Percentiles rank a stretch among this genome's conserved stretches.
Evolutionary conservation across 2,113 vertebrate genomes (phyloP).

Genomic region (Numida meleagris): DNA sequence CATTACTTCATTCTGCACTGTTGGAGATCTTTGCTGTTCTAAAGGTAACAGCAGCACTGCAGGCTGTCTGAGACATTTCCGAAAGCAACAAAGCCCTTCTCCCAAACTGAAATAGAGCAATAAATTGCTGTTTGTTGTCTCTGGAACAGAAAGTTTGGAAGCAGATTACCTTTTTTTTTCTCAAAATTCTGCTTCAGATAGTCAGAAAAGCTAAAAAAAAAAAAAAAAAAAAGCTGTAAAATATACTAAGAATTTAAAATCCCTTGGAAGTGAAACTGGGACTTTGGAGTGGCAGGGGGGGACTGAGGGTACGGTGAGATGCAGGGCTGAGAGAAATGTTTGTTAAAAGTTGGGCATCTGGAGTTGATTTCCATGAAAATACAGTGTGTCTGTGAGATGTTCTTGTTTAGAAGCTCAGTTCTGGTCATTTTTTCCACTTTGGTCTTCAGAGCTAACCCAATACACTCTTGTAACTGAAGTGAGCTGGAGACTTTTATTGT

Average conservation of each 20-base stretch:
- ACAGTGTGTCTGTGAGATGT: background rate
- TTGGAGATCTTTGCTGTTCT: background rate
- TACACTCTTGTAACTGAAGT: background rate
- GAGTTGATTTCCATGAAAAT: constrained; percentile 1
- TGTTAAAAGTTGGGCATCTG: background rate
- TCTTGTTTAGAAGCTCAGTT: background rate
- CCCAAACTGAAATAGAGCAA: background rate
- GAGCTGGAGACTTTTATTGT: background rate
- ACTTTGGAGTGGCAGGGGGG: background rate
- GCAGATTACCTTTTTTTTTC: background rate
- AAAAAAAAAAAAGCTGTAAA: background rate
- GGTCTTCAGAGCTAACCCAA: background rate
- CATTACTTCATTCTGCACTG: background rate
- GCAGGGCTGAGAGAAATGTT: background rate
- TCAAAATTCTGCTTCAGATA: background rate
- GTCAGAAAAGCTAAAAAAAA: background rate
- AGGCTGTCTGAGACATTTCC: background rate
- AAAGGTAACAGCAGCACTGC: background rate
- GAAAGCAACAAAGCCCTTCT: background rate
- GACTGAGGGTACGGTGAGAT: background rate
- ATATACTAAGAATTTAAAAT: background rate
- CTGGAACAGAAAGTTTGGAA: background rate
- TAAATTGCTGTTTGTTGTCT: background rate
- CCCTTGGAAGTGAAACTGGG: background rate
- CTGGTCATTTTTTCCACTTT: constrained; percentile 13